Base-by-base conservation (phyloP, 2,888 invertebrate genomes). In the Blastobasis lacticolella region DNA sequence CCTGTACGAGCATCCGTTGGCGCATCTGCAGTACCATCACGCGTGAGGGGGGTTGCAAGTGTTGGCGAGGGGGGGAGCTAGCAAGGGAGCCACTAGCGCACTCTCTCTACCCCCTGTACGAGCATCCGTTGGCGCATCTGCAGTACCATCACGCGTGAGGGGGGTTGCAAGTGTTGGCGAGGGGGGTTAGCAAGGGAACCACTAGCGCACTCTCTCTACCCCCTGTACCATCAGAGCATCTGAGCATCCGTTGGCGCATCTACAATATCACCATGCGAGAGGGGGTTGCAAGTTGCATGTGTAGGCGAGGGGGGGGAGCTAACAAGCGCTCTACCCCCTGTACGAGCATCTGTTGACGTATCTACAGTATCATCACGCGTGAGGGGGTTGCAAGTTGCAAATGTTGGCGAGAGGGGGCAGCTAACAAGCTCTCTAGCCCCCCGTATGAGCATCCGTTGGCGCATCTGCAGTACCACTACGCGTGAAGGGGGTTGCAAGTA, bases 191-290 rank as follows among this genome's bases (percentile, higher is more conserved):
- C 23, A 2, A 2, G 23, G 23, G 23, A 23, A 23, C 10, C 47
- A 9, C 42, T 43, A 23, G 38, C 40, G 40, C 38, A 50, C 45
- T 53, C 9, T 4, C 2, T 40, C 7, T 40, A 40, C 40, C 40
- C 40, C 9, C 40, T 45, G 10, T 36, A 9, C 6, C n/a, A n/a
- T n/a, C n/a, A n/a, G n/a, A n/a, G n/a, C n/a, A n/a, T n/a, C n/a
- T n/a, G 4, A 8, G 38, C 8, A 7, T 38, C 10, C 23, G 9
- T 48, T 6, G 7, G 5, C 23, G 9, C 6, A 10, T 23, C 65
- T 88, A 0, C 87, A 87, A 64, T 86, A 86, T 57, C 85, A 86
- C 50, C 86, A 86, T 53, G 61, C 86, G 79, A 86, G 82, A 83
- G 81, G 65, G 23, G 23, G 23, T n/a, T n/a, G n/a, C n/a, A n/a